Conservation (phyloP, 2,797 vertebrate species). For the Sebastes elongatus region DNA sequence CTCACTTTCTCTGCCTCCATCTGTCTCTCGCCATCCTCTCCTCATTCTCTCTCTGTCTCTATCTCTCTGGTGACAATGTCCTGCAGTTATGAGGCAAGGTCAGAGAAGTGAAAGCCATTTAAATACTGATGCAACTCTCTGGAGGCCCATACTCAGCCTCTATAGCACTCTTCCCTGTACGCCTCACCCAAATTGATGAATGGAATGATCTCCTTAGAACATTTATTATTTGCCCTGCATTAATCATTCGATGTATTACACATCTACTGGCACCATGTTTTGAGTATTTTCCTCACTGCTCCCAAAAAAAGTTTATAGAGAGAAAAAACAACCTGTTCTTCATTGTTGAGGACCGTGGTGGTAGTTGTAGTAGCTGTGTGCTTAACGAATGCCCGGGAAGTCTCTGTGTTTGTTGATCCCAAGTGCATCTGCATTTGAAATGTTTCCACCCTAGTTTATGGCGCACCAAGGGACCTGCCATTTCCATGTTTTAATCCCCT, state of each 20-base stretch:
- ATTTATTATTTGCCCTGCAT: conserved; percentile 64
- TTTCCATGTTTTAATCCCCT: conserved; percentile 82
- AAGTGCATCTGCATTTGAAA: conserved; percentile 78
- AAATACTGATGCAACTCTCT: conserved; percentile 80
- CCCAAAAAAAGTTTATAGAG: conserved; percentile 38
- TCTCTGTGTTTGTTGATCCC: conserved; percentile 74
- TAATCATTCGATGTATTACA: conserved; percentile 48
- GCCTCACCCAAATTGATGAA: conserved; percentile 66
- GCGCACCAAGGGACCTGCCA: conserved; percentile 78
- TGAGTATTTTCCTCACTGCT: conserved; percentile 43
- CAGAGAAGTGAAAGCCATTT: conserved; percentile 79
- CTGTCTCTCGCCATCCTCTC: conserved; percentile 40
- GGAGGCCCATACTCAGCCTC: conserved; percentile 62
- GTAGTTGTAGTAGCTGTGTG: conserved; percentile 41
- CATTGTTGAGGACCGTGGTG: conserved; percentile 42
- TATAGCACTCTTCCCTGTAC: conserved; percentile 57
- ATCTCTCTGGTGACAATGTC: conserved; percentile 81
- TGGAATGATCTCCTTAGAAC: conserved; percentile 44
- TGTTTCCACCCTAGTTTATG: conserved; percentile 81
- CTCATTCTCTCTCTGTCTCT: conserved; percentile 52
- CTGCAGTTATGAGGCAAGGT: conserved; percentile 83
- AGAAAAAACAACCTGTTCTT: conserved; percentile 74
- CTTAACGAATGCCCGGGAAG: conserved; percentile 47
- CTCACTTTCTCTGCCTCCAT: conserved; percentile 60
- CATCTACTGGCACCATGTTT: conserved; percentile 35